Evolutionary conservation across 2,797 vertebrate species (phyloP).

Genomic region (Platyrinchus mystaceus): DNA sequence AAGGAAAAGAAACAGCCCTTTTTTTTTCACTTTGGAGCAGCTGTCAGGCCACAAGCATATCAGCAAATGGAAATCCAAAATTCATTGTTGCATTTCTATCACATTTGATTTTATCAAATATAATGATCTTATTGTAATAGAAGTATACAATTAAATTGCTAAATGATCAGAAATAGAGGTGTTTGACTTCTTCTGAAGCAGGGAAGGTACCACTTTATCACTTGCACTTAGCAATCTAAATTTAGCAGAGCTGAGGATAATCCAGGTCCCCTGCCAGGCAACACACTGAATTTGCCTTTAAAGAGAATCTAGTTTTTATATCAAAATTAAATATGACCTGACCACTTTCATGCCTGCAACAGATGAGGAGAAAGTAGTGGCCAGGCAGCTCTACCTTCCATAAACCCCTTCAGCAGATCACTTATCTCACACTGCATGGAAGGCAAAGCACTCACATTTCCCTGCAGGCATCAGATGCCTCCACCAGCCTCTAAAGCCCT

Average conservation of each 20-base stretch:
- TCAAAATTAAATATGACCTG: not conserved
- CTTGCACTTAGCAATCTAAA: not conserved
- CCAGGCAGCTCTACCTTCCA: not conserved
- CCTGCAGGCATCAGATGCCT: not conserved
- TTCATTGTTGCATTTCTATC: not conserved
- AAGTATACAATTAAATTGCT: not conserved
- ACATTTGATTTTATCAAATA: not conserved
- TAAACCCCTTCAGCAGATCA: not conserved
- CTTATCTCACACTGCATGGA: not conserved
- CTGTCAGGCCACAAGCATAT: not conserved
- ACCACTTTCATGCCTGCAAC: not conserved
- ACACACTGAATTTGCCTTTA: not conserved
- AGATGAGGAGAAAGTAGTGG: not conserved
- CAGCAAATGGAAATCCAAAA: not conserved
- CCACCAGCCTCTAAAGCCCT: not conserved
- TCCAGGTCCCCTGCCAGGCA: not conserved
- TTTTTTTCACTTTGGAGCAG: not conserved
- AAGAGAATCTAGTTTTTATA: not conserved
- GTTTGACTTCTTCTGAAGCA: not conserved
- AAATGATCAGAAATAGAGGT: not conserved
- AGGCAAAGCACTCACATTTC: not conserved
- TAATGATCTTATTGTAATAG: not conserved
- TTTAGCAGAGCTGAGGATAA: not conserved
- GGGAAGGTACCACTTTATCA: not conserved
- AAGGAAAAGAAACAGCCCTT: not conserved